Evolutionary conservation across 2,888 invertebrate species (phyloP).

Genomic region (Gastrophysa polygoni): DNA sequence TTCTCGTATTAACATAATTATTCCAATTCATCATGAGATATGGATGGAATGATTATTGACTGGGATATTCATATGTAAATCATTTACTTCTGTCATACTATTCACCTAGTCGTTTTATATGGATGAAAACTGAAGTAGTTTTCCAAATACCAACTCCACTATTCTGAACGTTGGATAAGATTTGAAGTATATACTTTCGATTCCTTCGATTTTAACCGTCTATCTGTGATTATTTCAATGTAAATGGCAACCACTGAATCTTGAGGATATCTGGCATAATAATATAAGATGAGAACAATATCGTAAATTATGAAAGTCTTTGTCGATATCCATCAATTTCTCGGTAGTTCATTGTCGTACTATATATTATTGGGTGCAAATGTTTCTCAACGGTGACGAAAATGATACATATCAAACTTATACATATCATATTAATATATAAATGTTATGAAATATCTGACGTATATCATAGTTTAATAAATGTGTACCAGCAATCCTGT

Average conservation of each 20-base stretch:
- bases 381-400: conserved; percentile 44
- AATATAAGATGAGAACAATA: too few relatives aligned
- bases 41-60: too few relatives aligned
- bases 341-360: conserved; percentile 21
- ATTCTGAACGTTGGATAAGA: conserved; percentile 34
- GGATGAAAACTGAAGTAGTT: conserved; percentile 25
- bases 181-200: conserved; percentile 45
- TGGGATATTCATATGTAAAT: conserved; percentile 54
- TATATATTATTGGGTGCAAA: conserved; percentile 35
- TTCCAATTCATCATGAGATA: too few relatives aligned
- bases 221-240: conserved; percentile 56
- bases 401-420: conserved; percentile 56
- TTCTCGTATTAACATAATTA: too few relatives aligned
- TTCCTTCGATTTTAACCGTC: conserved; percentile 49
- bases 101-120: conserved; percentile 52
- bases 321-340: conserved; percentile 34
- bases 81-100: conserved; percentile 50
- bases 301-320: too few relatives aligned
- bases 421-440: conserved; percentile 56
- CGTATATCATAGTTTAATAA: conserved; percentile 57
- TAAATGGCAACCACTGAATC: conserved; percentile 37
- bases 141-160: conserved; percentile 23
- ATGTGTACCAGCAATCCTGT: conserved; percentile 56
- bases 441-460: conserved; percentile 53
- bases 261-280: too few relatives aligned